Percentiles rank a stretch among this genome's conserved stretches.
phyloP scores from a whole-genome alignment of 1,140 invertebrate genomes.

The Bilobella aurantiaca region DNA sequence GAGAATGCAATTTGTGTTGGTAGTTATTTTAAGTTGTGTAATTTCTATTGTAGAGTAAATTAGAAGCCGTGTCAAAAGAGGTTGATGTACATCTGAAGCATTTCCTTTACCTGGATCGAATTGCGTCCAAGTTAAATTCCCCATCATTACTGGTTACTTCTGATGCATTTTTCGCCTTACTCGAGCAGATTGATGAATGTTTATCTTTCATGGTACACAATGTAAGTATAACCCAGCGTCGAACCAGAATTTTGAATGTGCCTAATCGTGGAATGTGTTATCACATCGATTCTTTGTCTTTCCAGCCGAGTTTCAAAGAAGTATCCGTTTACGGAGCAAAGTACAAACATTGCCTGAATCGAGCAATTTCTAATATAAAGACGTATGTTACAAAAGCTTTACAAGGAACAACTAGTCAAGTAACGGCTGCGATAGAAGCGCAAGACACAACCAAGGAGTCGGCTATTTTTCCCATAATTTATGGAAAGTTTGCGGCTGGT shows the following conservation, averaged over 20 bases:
- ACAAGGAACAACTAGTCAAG: conserved; percentile 65
- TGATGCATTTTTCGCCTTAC: conserved; percentile 66
- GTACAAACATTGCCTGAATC: conserved; percentile 66
- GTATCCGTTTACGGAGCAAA: conserved; percentile 57
- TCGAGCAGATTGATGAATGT: conserved; percentile 76
- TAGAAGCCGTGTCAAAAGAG: conserved; percentile 64
- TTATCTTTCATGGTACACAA: conserved; percentile 72
- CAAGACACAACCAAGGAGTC: conserved; percentile 33
- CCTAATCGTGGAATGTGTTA: neutral
- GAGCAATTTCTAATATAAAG: conserved; percentile 63
- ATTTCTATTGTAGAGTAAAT: conserved; percentile 47
- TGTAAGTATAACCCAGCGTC: too few relatives aligned
- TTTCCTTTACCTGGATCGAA: conserved; percentile 71
- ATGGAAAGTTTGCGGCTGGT: conserved; percentile 84
- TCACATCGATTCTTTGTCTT: conserved; percentile 29
- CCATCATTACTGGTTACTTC: conserved; percentile 68
- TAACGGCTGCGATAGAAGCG: conserved; percentile 39
- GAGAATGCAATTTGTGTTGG: neutral
- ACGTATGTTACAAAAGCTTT: conserved; percentile 61
- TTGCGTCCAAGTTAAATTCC: conserved; percentile 66
- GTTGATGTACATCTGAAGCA: conserved; percentile 70
- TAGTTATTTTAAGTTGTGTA: neutral
- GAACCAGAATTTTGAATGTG: conserved; percentile 5
- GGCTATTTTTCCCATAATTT: conserved; percentile 73
- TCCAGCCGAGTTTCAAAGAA: conserved; percentile 59